Evolutionary conservation across 2,888 invertebrate species (phyloP).

Genomic region (Tiliacea citrago): DNA sequence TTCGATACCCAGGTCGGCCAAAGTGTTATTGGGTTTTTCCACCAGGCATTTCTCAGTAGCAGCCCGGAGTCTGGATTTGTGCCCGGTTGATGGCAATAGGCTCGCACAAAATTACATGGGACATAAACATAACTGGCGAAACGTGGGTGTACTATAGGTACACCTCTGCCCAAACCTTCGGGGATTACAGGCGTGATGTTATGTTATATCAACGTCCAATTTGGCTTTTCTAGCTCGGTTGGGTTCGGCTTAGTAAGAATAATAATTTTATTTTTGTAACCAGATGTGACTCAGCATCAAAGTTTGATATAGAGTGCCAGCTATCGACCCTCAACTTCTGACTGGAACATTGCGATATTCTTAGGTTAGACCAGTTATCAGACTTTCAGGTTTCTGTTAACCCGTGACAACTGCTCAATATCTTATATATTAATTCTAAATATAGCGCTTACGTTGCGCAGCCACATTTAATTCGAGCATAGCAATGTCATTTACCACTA

Average conservation of each 20-base stretch:
- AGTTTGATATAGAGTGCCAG: not conserved
- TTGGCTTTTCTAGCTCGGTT: not conserved
- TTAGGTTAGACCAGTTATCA: not conserved
- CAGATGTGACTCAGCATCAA: not conserved
- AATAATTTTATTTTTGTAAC: not conserved
- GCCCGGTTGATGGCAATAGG: too few relatives aligned
- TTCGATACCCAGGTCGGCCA: too few relatives aligned
- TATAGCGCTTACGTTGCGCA: constrained; percentile 28
- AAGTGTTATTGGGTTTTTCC: too few relatives aligned
- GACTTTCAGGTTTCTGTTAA: not conserved
- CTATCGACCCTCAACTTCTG: not conserved
- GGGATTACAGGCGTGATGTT: too few relatives aligned
- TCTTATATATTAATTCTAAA: constrained; percentile 27
- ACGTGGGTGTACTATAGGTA: too few relatives aligned
- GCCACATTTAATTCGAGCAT: constrained; percentile 41
- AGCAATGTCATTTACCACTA: constrained; percentile 57
- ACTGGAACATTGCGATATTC: not conserved
- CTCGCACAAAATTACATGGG: too few relatives aligned
- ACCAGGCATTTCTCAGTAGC: too few relatives aligned
- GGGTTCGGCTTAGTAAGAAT: not conserved
- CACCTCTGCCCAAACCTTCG: too few relatives aligned
- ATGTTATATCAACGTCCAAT: not conserved
- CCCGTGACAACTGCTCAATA: not conserved
- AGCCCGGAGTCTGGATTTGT: too few relatives aligned
- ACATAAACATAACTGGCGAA: too few relatives aligned